Percentiles rank a stretch among this genome's conserved stretches.
Conservation (phyloP, 2,888 invertebrate genomes). For the Crematogaster levior region DNA sequence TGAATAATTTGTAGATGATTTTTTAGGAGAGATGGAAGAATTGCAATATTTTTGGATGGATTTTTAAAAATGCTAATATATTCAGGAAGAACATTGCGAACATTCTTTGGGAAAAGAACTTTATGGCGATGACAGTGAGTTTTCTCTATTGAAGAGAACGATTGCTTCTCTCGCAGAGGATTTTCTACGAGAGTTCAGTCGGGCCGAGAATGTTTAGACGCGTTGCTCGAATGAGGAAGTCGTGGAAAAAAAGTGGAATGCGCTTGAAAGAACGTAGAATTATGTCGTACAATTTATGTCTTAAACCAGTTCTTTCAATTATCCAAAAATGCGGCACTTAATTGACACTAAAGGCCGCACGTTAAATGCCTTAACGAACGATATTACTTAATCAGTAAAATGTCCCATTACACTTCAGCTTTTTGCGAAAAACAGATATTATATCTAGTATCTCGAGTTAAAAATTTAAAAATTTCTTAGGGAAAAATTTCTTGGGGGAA, state of each 20-base stretch:
- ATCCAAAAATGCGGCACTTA: not conserved
- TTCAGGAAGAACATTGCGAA: not conserved
- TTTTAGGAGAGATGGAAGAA: not conserved
- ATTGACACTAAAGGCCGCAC: constrained; percentile 17
- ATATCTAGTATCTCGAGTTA: not conserved
- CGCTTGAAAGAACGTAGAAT: constrained; percentile 19
- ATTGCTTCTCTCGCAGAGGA: constrained; percentile 8
- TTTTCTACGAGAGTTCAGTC: not conserved
- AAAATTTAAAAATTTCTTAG: not conserved
- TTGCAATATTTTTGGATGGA: not conserved
- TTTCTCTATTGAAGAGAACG: not conserved
- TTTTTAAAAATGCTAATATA: not conserved
- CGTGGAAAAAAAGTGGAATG: constrained; percentile 1
- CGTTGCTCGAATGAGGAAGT: constrained; percentile 25
- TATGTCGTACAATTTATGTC: constrained; percentile 7
- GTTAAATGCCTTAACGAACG: not conserved
- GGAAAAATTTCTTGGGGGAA: not conserved
- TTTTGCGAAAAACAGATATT: not conserved
- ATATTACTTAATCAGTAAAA: constrained; percentile 12
- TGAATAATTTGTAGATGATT: not conserved
- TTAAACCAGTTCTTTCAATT: constrained; percentile 36
- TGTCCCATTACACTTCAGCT: not conserved
- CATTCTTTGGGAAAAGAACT: not conserved
- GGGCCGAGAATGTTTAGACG: constrained; percentile 16
- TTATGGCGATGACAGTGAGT: not conserved